Evolutionary conservation across 2,113 vertebrate genomes (phyloP), one percentile per base, ranked within the genome.

Genomic region (Oplegnathus fasciatus): DNA sequence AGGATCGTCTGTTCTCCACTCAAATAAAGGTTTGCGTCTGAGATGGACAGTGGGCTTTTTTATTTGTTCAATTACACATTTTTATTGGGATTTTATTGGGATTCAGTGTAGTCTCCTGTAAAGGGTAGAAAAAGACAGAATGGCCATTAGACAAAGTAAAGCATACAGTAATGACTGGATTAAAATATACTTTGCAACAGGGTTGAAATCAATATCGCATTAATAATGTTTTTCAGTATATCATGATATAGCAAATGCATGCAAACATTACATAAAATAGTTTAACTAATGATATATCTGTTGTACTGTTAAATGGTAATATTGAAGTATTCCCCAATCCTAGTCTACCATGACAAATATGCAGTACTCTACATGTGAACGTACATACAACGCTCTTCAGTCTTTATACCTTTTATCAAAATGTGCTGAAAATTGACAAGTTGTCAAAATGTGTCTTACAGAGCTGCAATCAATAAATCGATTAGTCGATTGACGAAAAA

Each of bases 81-180:
- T 87, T 87, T 80, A 78, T 75, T 90, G 78, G 83, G 82, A 40
- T 4, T 74, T 77, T 34, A 69, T 84, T 88, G 66, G 20, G 86
- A 87, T 90, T 93, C 92, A 89, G 87, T 92, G 88, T 90, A 75
- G 92, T 94, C 93, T 94, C 94, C 94, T 95, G 88, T 22, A 64
- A 6, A 83, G 20, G 22, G 40, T 0, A 50, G 30, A 50, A 46
- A 67, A 60, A 70, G 7, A 84, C 5, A 83, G 0, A 37, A n/a
- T 3, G n/a, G 20, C 0, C 0, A 18, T 90, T 67, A 90, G 78
- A 48, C 6, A 69, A 26, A 62, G 37, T 6, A 1, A 6, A 8
- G 6, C 18, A 46, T 1, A 30, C 24, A 37, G 40, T 20, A 37
- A 58, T 48, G 4, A 60, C 2, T 75, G 6, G 37, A 15, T 15